Conservation (phyloP, 2,888 invertebrate species). For the Heliconius charithonia region DNA sequence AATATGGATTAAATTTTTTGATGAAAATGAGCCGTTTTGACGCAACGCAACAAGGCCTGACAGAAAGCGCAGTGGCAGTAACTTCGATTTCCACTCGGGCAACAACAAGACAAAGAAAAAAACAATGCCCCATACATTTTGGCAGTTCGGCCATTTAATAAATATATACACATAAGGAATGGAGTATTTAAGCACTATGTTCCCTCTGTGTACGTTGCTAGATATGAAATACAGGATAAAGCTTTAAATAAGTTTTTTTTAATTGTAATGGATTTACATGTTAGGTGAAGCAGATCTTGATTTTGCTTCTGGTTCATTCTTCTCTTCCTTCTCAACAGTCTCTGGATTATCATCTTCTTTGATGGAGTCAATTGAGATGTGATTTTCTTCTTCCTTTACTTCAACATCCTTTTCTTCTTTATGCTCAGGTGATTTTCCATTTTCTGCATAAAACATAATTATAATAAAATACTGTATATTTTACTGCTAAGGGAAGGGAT, state of each 20-base stretch:
- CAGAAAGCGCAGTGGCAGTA: too few relatives aligned
- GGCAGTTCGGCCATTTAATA: too few relatives aligned
- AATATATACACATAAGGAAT: background rate
- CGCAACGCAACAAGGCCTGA: too few relatives aligned
- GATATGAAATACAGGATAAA: background rate
- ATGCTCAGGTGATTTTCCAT: slow-evolving; percentile 77
- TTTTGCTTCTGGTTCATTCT: slow-evolving; percentile 65
- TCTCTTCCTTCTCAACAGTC: slow-evolving; percentile 58
- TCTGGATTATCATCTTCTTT: slow-evolving; percentile 69
- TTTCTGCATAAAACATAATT: slow-evolving; percentile 58
- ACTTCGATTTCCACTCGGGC: background rate
- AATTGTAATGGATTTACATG: slow-evolving; percentile 58
- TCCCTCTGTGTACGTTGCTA: background rate
- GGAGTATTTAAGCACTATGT: background rate
- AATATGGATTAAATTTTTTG: too few relatives aligned
- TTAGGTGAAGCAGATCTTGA: slow-evolving; percentile 75
- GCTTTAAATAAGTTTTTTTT: background rate
- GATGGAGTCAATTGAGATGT: slow-evolving; percentile 59
- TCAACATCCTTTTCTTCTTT: slow-evolving; percentile 65
- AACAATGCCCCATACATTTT: too few relatives aligned
- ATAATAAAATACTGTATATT: slow-evolving; percentile 2
- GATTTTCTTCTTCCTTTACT: slow-evolving; percentile 69
- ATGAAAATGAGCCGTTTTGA: too few relatives aligned
- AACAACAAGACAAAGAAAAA: background rate
- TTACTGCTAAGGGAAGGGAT: background rate